These are phyloP conservation scores for Listronotus oregonensis DNA, from an alignment of 1,140 invertebrate species.

Conservation along the genomic window DNA sequence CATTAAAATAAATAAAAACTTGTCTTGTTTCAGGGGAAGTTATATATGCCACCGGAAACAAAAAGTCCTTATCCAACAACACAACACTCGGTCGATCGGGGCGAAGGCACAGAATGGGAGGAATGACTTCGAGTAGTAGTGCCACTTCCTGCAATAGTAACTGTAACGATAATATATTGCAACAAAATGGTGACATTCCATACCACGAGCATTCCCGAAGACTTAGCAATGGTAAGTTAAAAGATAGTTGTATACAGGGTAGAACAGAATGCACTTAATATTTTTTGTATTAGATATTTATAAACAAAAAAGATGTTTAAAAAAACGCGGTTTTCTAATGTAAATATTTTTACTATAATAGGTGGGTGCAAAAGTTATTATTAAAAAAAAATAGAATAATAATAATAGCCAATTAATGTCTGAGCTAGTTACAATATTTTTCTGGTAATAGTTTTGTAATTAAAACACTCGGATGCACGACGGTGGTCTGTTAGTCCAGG, in stretches of 20 bases:
- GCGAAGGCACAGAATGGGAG: conserved; percentile 53
- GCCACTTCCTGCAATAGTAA: conserved; percentile 58
- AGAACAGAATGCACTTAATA: no score
- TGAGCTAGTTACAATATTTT: no score
- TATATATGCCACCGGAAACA: conserved; percentile 58
- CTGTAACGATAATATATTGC: conserved; percentile 46
- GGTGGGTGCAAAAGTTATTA: no score
- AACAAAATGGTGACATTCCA: conserved; percentile 47
- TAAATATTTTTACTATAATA: no score
- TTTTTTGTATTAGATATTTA: no score
- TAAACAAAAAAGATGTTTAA: no score
- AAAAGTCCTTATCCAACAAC: conserved; percentile 55
- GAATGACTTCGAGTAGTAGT: conserved; percentile 62
- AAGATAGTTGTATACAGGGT: background rate
- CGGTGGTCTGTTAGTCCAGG: no score
- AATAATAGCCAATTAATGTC: no score
- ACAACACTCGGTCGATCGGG: conserved; percentile 47
- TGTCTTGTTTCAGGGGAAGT: conserved; percentile 56
- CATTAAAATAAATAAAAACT: background rate
- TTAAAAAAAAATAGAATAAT: no score
- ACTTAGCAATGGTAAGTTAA: conserved; percentile 51
- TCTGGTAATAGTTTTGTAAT: no score
- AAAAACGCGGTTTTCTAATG: no score
- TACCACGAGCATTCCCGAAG: conserved; percentile 51
- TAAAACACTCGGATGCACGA: no score